These are phyloP conservation scores for Osedax fenrisi DNA, from an alignment of 2,888 invertebrate species.

Conservation along the genomic window DNA sequence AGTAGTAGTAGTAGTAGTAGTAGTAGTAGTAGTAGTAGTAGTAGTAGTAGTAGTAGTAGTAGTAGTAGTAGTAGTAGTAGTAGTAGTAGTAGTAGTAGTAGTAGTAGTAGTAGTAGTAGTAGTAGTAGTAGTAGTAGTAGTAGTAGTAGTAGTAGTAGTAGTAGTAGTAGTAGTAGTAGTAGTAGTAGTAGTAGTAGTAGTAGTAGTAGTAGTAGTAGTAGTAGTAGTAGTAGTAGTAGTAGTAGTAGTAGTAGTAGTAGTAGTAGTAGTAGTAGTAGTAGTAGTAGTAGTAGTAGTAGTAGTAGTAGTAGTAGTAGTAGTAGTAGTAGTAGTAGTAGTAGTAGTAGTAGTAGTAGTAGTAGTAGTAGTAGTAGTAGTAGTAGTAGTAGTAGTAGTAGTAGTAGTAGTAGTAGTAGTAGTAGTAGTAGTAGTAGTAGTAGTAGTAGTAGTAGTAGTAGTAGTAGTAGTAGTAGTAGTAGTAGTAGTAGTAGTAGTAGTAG, in stretches of 20 bases:
- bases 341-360: no score
- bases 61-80: conserved; percentile 14
- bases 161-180: conserved; percentile 9
- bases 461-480: conserved; percentile 23
- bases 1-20: not conserved
- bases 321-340: conserved; percentile 2
- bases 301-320: conserved; percentile 10
- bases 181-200: not conserved
- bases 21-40: not conserved
- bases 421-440: conserved; percentile 13
- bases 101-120: conserved; percentile 22
- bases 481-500: conserved; percentile 16
- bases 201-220: conserved; percentile 12
- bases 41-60: not conserved
- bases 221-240: conserved; percentile 5
- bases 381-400: not conserved
- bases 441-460: conserved; percentile 24
- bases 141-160: conserved; percentile 9
- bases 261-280: conserved; percentile 16
- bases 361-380: no score
- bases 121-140: conserved; percentile 3
- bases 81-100: conserved; percentile 23
- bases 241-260: not conserved
- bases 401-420: no score
- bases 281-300: conserved; percentile 18